Base-by-base conservation (phyloP, 2,797 vertebrate species). In the Enteromius fasciolatus region DNA sequence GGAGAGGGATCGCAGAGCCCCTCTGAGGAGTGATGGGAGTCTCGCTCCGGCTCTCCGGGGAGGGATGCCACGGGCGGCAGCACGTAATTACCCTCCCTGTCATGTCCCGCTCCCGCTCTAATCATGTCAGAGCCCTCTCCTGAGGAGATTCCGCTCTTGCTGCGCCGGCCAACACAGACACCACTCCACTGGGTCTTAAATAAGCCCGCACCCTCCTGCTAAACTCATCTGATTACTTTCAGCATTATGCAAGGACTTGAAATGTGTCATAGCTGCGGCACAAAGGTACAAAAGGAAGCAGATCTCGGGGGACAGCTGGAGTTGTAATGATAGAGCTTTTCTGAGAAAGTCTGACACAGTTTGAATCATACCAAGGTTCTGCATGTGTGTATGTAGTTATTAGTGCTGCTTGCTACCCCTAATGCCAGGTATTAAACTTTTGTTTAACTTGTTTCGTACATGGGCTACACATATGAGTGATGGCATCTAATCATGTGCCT, bases 31-130 rank as follows among this genome's bases (percentile, higher is more conserved):
- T n/a, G 17, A 44, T 68, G 72, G 33, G 72, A 75, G 72, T 20
- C 73, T 52, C 23, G 48, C 50, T 92, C 86, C 79, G 78, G 80
- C 76, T 87, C 78, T 85, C 28, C 59, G 41, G 83, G 89, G 75
- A 86, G 68, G 74, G 46, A 90, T 85, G 74, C 90, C 82, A 52
- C 76, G 82, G 88, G 90, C 88, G 31, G 31, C 81, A 25, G 78
- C 28, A 75, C 50, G 85, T 91, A 90, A 92, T 93, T 89, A 90
- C 86, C 69, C 17, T 89, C 76, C 78, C 73, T 72, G 87, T 86
- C 78, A 80, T 31, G 76, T 88, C 86, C 87, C 28, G 9, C 73
- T 85, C 46, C n/a, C 3, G 12, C 78, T 81, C 87, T 90, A 86
- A 92, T 93, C 89, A 88, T n/a, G 73, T 91, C 66, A 69, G 86